Conservation (phyloP, 2,797 vertebrate genomes). For the Oreortyx pictus region DNA sequence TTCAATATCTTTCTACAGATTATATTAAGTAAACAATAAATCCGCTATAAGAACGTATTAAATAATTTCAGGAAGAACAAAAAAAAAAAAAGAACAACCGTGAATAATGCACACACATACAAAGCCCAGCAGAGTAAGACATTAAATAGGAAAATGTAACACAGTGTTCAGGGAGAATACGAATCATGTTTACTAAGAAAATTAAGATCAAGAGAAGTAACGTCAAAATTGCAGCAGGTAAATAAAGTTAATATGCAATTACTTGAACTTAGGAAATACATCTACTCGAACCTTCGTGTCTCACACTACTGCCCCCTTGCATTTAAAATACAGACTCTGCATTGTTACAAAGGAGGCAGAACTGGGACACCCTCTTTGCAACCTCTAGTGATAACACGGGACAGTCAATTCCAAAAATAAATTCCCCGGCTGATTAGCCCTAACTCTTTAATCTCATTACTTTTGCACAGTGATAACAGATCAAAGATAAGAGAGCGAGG, state of each 20-base stretch:
- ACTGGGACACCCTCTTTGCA: conserved; percentile 37
- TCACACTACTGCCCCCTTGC: not conserved
- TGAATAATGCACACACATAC: not conserved
- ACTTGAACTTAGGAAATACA: not conserved
- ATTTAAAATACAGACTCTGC: not conserved
- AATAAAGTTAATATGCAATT: not conserved
- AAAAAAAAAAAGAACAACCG: not conserved
- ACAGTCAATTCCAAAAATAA: conserved; percentile 59
- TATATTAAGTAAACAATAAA: not conserved
- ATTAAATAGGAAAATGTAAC: not conserved
- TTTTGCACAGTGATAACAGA: conserved; percentile 29
- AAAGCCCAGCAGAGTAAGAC: not conserved
- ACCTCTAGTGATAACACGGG: not conserved
- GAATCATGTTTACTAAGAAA: not conserved
- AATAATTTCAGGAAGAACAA: not conserved
- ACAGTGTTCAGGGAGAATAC: not conserved
- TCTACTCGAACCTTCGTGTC: not conserved
- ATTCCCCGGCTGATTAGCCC: conserved; percentile 28
- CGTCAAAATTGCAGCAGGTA: not conserved
- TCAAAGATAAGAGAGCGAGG: not conserved
- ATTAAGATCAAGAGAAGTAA: not conserved
- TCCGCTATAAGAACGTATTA: not conserved
- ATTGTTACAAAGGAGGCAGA: not conserved
- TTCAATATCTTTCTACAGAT: not conserved
- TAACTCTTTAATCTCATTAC: conserved; percentile 68